Evolutionary conservation across 2,113 vertebrate species (phyloP).

Genomic region (Murina feae): DNA sequence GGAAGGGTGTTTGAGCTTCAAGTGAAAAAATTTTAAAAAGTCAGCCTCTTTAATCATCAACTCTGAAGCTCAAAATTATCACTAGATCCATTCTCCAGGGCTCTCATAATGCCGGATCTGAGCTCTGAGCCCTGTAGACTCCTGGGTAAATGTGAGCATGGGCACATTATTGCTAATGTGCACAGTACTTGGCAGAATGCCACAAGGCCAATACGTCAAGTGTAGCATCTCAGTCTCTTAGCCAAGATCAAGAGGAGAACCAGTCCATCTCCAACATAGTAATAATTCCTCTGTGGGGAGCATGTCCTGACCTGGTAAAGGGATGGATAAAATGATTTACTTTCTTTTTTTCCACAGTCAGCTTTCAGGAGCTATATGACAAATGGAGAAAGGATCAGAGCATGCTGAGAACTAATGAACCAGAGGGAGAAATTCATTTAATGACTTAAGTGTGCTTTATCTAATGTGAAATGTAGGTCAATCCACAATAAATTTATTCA

Average conservation of each 20-base stretch:
- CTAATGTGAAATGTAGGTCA: conserved; percentile 62
- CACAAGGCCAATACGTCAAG: neutral
- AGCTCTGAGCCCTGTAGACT: neutral
- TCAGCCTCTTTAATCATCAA: neutral
- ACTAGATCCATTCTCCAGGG: neutral
- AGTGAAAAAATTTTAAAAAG: neutral
- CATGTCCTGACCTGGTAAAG: neutral
- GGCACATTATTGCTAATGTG: neutral
- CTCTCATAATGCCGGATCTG: neutral
- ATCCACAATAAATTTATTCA: conserved; percentile 48
- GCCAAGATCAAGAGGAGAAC: neutral
- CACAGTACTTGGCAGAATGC: neutral
- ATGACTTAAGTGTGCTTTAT: conserved; percentile 60
- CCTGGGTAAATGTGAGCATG: neutral
- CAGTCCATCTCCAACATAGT: neutral
- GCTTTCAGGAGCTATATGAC: conserved; percentile 50
- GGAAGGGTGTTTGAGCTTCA: neutral
- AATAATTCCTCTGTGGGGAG: conserved; percentile 28
- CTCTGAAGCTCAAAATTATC: neutral
- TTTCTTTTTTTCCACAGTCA: conserved; percentile 43
- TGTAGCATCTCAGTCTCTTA: neutral
- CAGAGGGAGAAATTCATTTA: conserved; percentile 56
- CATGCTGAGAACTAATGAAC: conserved; percentile 56
- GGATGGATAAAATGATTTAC: conserved; percentile 32
- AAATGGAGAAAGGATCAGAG: conserved; percentile 45